A percentile compares a stretch with the other conserved stretches of the same genome.
phyloP scores from a whole-genome alignment of 2,113 vertebrate genomes.

The Triplophysa tibetana region DNA sequence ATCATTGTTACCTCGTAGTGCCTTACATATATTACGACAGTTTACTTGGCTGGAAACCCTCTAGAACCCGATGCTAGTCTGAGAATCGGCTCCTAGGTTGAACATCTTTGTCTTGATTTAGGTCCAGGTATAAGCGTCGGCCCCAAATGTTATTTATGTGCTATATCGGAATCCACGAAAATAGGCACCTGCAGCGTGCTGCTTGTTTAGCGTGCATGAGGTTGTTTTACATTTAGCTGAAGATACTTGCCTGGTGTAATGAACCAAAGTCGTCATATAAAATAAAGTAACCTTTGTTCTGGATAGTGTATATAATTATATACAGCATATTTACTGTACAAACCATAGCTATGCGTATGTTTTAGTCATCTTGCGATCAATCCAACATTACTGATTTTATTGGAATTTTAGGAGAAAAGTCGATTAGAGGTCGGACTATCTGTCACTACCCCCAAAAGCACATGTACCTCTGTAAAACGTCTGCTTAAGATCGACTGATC shows the following conservation, averaged over 20 bases:
- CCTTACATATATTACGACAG: slow-evolving; percentile 90
- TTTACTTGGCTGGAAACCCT: slow-evolving; percentile 83
- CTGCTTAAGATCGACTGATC: no score
- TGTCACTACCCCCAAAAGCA: neutral
- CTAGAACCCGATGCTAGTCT: slow-evolving; percentile 77
- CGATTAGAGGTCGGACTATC: slow-evolving; percentile 1
- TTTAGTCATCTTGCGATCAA: slow-evolving; percentile 55
- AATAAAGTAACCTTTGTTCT: slow-evolving; percentile 62
- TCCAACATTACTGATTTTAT: slow-evolving; percentile 56
- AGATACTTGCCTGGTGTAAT: slow-evolving; percentile 64
- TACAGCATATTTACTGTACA: slow-evolving; percentile 54
- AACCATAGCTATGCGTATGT: slow-evolving; percentile 59
- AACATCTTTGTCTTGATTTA: slow-evolving; percentile 60
- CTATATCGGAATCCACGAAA: slow-evolving; percentile 51
- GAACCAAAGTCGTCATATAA: slow-evolving; percentile 72
- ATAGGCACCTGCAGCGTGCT: slow-evolving; percentile 50
- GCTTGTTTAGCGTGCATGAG: slow-evolving; percentile 69
- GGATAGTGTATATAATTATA: slow-evolving; percentile 64
- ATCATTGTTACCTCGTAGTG: slow-evolving; percentile 95
- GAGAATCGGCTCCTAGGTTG: slow-evolving; percentile 64
- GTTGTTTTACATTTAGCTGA: slow-evolving; percentile 58
- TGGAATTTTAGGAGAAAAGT: neutral
- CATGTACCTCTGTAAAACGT: no score
- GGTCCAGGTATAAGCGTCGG: slow-evolving; percentile 72
- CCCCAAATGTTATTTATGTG: slow-evolving; percentile 61